Evolutionary conservation across 2,888 invertebrate species (phyloP).

Genomic region (Coleophora flavipennella): DNA sequence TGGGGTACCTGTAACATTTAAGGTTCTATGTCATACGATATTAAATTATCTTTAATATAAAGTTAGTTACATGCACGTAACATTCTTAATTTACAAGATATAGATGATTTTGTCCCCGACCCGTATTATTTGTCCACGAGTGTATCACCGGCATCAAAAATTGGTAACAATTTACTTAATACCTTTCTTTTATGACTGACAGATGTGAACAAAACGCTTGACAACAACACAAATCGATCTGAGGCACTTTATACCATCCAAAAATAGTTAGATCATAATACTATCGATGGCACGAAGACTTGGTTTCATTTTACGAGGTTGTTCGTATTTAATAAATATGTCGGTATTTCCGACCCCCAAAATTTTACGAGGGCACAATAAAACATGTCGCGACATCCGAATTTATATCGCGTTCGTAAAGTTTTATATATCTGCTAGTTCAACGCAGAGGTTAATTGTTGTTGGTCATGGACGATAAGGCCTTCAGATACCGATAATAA

Average conservation of each 20-base stretch:
- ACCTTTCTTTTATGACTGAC: too few relatives aligned
- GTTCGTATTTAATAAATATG: slow-evolving; percentile 72
- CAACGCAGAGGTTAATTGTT: slow-evolving; percentile 64
- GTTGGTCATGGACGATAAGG: slow-evolving; percentile 50
- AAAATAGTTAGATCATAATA: slow-evolving; percentile 49
- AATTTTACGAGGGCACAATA: slow-evolving; percentile 69
- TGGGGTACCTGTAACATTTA: too few relatives aligned
- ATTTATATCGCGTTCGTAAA: slow-evolving; percentile 73
- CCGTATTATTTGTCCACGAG: too few relatives aligned
- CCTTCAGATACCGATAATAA: not conserved
- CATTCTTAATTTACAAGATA: too few relatives aligned
- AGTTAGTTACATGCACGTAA: too few relatives aligned
- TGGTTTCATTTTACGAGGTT: slow-evolving; percentile 65
- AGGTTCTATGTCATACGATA: too few relatives aligned
- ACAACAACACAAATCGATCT: too few relatives aligned
- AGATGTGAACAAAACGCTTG: too few relatives aligned
- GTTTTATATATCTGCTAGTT: slow-evolving; percentile 68
- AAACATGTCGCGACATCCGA: slow-evolving; percentile 72
- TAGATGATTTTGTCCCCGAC: too few relatives aligned
- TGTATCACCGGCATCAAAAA: too few relatives aligned
- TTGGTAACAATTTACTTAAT: too few relatives aligned
- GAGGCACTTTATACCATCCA: slow-evolving; percentile 14
- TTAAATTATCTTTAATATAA: too few relatives aligned
- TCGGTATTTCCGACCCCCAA: slow-evolving; percentile 66
- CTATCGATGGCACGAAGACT: slow-evolving; percentile 62